Conservation (phyloP, 2,113 vertebrate genomes). For the Erpornis zantholeuca region DNA sequence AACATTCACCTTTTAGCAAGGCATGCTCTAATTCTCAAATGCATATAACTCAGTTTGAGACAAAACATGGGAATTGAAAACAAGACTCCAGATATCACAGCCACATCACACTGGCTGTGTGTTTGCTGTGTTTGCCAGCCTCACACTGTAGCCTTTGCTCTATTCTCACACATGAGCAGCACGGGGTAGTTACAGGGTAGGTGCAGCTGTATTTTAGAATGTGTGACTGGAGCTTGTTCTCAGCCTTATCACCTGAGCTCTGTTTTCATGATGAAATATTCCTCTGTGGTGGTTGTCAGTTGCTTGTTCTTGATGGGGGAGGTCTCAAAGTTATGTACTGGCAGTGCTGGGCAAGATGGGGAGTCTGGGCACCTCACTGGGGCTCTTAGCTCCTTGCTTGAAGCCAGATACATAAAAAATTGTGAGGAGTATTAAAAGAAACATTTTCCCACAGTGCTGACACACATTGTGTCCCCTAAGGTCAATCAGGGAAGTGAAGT, state of each 20-base stretch:
- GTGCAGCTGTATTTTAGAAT: neutral
- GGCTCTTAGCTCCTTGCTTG: neutral
- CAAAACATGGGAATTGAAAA: neutral
- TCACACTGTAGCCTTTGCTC: neutral
- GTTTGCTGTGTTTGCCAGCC: neutral
- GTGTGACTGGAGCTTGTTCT: neutral
- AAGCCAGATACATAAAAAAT: neutral
- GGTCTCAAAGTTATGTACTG: neutral
- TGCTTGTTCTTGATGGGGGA: neutral
- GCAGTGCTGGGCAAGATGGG: neutral
- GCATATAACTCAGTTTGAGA: neutral
- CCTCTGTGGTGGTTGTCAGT: neutral
- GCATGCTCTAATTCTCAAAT: neutral
- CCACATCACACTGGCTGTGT: rapidly evolving
- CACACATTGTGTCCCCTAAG: neutral
- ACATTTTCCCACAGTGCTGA: too few species aligned
- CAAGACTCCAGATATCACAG: neutral
- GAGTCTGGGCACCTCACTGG: neutral
- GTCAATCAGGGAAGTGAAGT: neutral
- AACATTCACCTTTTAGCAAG: conserved; percentile 1
- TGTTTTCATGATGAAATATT: neutral
- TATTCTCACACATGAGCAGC: neutral
- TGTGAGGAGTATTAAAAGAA: neutral
- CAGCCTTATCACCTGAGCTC: neutral
- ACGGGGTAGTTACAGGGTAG: neutral